Evolutionary conservation across 2,888 invertebrate species (phyloP).

Genomic region (Coecobrya sp.): DNA sequence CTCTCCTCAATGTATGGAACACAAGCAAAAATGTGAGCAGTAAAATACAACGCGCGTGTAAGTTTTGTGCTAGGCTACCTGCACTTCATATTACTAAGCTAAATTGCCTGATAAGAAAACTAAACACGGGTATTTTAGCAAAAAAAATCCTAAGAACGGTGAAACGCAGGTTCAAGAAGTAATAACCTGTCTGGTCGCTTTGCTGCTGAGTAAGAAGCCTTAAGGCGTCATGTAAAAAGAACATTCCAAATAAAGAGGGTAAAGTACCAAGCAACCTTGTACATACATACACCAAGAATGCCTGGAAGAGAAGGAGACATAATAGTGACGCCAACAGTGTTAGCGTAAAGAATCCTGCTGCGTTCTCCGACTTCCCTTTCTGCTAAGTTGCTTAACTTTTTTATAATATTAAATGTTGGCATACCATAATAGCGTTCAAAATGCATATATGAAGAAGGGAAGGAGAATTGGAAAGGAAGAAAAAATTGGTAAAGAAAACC

Average conservation of each 20-base stretch:
- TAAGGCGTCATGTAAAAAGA: conserved; percentile 31
- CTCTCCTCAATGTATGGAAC: background rate
- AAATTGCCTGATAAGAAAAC: conserved; percentile 67
- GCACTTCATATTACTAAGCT: background rate
- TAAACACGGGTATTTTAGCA: conserved; percentile 50
- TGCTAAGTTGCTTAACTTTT: conserved; percentile 38
- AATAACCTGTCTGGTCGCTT: conserved; percentile 16
- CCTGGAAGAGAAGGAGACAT: background rate
- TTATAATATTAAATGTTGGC: conserved; percentile 36
- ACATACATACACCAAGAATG: background rate
- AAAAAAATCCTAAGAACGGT: conserved; percentile 1
- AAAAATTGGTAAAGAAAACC: conserved; percentile 58
- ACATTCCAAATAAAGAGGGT: background rate
- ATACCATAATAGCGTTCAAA: conserved; percentile 6
- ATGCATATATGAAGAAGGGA: background rate
- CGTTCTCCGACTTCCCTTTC: background rate
- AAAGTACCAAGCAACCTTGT: background rate
- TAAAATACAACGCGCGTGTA: background rate
- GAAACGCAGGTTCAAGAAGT: background rate
- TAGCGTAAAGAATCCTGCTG: background rate
- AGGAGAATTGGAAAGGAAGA: conserved; percentile 14
- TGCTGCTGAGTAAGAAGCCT: conserved; percentile 9
- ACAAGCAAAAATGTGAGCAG: background rate
- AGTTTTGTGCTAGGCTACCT: background rate
- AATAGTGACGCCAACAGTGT: conserved; percentile 26